These are phyloP conservation scores for Aepyceros melampus DNA, from an alignment of 2,113 vertebrate species.

Conservation along the genomic window DNA sequence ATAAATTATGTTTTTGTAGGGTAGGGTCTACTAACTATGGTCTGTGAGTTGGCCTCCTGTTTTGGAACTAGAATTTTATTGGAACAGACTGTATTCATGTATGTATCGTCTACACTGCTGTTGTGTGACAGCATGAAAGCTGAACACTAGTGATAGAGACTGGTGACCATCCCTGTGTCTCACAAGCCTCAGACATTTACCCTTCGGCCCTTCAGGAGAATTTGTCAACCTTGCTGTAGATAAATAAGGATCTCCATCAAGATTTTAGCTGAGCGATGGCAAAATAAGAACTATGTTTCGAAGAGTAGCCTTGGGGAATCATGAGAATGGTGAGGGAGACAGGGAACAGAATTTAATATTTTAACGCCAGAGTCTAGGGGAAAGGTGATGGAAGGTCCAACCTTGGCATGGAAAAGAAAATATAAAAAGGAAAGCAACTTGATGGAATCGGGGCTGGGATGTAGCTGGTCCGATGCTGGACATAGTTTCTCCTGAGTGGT, in stretches of 20 bases:
- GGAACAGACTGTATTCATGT: not conserved
- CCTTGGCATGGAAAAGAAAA: not conserved
- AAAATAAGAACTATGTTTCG: not conserved
- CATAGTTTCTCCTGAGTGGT: rapidly evolving
- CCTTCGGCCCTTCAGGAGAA: not conserved
- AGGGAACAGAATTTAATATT: not conserved
- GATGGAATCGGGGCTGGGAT: not conserved
- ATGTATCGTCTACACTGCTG: not conserved
- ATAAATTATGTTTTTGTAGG: not conserved
- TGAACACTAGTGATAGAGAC: not conserved
- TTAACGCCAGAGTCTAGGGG: not conserved
- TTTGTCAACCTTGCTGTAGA: not conserved
- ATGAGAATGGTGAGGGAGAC: not conserved
- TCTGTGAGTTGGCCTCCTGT: not conserved
- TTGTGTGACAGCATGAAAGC: not conserved
- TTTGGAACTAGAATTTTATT: not conserved
- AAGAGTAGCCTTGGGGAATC: not conserved
- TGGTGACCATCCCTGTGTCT: not conserved
- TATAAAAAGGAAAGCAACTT: not conserved
- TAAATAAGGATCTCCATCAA: not conserved
- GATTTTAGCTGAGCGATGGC: not conserved
- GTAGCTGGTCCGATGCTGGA: rapidly evolving
- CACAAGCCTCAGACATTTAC: not conserved
- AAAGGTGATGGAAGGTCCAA: not conserved
- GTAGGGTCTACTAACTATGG: not conserved